Conservation (phyloP, 2,888 invertebrate species). For the Andrena haemorrhoa region DNA sequence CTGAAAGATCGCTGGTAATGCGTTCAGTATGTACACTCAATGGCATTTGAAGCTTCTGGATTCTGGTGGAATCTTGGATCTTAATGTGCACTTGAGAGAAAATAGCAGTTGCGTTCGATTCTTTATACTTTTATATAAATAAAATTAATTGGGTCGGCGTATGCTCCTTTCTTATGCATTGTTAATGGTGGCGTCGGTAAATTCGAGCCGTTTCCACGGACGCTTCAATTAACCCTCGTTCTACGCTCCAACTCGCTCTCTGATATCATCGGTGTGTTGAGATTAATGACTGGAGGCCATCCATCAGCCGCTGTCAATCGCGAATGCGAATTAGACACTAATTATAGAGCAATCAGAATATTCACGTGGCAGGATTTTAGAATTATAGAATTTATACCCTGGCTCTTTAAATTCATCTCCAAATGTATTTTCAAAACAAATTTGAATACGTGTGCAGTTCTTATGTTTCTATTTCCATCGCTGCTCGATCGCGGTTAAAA, state of each 20-base stretch:
- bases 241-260: background rate
- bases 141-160: background rate
- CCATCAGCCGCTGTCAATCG: conserved; percentile 27
- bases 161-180: background rate
- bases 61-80: no score
- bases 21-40: background rate
- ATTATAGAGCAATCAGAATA: background rate
- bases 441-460: no score
- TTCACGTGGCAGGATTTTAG: background rate
- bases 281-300: conserved; percentile 30
- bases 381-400: background rate
- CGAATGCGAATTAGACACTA: conserved; percentile 27
- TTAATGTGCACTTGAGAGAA: no score
- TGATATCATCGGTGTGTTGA: conserved; percentile 25
- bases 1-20: background rate
- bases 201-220: conserved; percentile 1
- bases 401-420: no score
- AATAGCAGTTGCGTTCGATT: no score
- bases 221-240: conserved; percentile 20
- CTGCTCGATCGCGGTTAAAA: background rate
- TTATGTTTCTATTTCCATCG: background rate
- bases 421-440: no score
- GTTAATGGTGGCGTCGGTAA: background rate
- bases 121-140: no score
- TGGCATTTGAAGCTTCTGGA: no score